These are phyloP conservation scores for Girardinus metallicus DNA, from an alignment of 2,797 vertebrate species.

Conservation along the genomic window DNA sequence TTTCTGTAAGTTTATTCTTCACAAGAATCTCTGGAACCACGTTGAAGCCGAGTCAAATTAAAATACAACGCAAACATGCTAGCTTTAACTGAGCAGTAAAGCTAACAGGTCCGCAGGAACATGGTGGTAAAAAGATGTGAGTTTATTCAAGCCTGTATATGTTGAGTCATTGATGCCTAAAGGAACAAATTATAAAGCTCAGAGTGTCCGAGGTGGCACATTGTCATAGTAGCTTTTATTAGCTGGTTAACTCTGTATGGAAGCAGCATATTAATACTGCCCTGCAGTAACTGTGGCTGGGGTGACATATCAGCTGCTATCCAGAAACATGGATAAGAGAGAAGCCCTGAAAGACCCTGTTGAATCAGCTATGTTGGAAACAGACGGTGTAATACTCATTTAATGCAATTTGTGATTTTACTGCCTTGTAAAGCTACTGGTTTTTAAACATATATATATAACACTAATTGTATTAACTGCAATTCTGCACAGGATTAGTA, in stretches of 20 bases:
- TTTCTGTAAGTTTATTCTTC: background rate
- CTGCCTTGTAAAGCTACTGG: background rate
- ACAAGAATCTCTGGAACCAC: background rate
- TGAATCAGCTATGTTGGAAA: background rate
- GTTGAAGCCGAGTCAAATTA: background rate
- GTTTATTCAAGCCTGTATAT: background rate
- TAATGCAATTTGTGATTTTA: background rate
- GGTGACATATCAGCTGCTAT: background rate
- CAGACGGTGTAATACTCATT: background rate
- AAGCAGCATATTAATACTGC: background rate
- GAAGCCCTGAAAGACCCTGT: background rate
- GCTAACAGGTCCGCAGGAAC: background rate
- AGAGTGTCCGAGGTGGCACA: background rate
- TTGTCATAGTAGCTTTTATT: background rate
- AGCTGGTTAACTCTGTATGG: background rate
- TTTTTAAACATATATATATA: background rate
- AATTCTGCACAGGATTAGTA: background rate
- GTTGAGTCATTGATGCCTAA: background rate
- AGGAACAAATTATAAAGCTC: background rate
- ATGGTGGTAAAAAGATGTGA: background rate
- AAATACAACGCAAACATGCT: background rate
- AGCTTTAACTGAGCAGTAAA: background rate
- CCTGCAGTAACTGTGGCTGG: background rate
- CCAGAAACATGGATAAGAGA: background rate
- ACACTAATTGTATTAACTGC: background rate